Evolutionary conservation across 2,113 vertebrate genomes (phyloP).

Genomic region (Nicator chloris): DNA sequence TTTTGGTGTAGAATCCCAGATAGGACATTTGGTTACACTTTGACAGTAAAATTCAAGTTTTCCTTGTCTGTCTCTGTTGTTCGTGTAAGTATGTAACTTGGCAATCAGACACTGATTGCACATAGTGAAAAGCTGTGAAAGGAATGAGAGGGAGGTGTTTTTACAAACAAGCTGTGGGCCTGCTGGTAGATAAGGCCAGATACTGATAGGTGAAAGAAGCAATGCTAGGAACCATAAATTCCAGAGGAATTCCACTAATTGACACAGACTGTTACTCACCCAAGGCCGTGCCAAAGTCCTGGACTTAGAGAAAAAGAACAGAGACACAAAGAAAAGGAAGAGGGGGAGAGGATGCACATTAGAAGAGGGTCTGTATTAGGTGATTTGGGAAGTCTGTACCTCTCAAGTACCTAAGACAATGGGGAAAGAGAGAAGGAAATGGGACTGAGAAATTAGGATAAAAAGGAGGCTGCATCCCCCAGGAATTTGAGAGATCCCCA

Average conservation of each 20-base stretch:
- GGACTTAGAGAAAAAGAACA: not conserved
- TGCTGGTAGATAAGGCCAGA: not conserved
- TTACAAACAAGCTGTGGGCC: not conserved
- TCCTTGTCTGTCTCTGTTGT: not conserved
- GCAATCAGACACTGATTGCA: not conserved
- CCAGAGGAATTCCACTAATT: not conserved
- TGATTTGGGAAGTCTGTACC: not conserved
- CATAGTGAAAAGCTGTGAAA: not conserved
- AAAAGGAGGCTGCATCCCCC: not conserved
- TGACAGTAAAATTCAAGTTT: not conserved
- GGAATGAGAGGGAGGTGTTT: not conserved
- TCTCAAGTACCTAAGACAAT: not conserved
- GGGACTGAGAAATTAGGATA: not conserved
- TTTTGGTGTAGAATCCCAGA: not conserved
- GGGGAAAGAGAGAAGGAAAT: not conserved
- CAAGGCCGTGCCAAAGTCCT: not conserved
- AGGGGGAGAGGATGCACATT: not conserved
- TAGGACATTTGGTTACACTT: fast-evolving
- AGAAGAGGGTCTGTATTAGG: not conserved
- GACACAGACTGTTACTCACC: not conserved
- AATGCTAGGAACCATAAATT: not conserved
- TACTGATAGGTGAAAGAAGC: not conserved
- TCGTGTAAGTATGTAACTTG: not conserved
- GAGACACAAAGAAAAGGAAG: not conserved
- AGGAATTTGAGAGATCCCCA: not conserved